Percentiles rank a stretch among this genome's conserved stretches.
phyloP scores from a whole-genome alignment of 2,113 vertebrate genomes.

The Nannospalax galili region DNA sequence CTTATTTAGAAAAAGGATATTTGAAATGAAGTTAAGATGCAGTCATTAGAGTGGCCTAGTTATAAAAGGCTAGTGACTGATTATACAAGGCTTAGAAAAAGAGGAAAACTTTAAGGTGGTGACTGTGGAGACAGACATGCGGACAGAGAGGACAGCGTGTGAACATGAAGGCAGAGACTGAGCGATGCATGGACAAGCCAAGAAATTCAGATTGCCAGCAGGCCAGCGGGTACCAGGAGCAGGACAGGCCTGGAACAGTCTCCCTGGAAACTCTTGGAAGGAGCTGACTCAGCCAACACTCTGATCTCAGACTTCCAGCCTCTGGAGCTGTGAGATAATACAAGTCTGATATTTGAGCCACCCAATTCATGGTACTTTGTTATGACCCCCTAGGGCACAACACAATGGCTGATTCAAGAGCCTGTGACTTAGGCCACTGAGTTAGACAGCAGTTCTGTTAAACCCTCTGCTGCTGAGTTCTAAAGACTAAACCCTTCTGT shows the following conservation, averaged over 20 bases:
- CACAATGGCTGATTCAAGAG: not conserved
- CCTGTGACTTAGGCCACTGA: not conserved
- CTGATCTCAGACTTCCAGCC: conserved; percentile 7
- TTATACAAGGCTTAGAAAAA: not conserved
- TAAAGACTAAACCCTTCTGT: not conserved
- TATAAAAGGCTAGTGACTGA: not conserved
- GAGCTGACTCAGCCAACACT: not conserved
- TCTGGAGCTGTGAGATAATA: not conserved
- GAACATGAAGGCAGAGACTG: not conserved
- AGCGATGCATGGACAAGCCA: too few species aligned
- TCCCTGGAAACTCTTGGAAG: not conserved
- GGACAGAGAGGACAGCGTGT: not conserved
- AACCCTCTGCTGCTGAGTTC: not conserved
- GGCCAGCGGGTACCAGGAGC: not conserved
- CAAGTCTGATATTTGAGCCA: not conserved
- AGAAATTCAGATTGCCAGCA: not conserved
- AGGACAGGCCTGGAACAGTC: not conserved
- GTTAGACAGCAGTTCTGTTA: not conserved
- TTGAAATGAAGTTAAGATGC: not conserved
- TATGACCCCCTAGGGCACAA: not conserved
- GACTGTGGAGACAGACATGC: not conserved
- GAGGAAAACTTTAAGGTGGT: not conserved
- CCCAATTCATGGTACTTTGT: not conserved
- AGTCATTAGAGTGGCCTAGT: not conserved
- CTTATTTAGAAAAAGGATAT: not conserved